Percentiles rank a stretch among this genome's conserved stretches.
Conservation (phyloP, 2,797 vertebrate species). For the Jordanella pulchra region DNA sequence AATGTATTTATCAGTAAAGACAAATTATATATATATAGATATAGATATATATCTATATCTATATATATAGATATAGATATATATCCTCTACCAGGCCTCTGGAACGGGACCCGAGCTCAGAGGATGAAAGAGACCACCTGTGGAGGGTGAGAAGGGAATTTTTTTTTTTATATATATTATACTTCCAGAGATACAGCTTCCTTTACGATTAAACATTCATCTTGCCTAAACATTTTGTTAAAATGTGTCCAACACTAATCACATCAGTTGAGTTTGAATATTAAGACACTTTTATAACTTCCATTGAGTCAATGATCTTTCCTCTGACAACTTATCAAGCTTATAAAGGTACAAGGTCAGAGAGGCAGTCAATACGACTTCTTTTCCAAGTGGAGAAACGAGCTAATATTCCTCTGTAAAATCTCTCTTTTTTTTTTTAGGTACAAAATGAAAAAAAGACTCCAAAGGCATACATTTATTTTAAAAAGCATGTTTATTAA, state of each 20-base stretch:
- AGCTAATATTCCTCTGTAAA: not conserved
- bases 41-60: no score
- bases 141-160: no score
- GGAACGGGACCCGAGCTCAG: no score
- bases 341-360: not conserved
- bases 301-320: not conserved
- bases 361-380: not conserved
- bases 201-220: not conserved
- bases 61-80: no score
- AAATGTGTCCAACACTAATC: not conserved
- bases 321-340: slow-evolving; percentile 1
- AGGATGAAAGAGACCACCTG: no score
- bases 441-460: not conserved
- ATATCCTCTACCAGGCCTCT: no score
- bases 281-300: not conserved
- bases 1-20: no score
- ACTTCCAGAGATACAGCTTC: not conserved
- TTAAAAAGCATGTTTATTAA: slow-evolving; percentile 71
- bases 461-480: slow-evolving; percentile 16
- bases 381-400: not conserved
- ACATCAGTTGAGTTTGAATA: not conserved
- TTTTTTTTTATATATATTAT: not conserved
- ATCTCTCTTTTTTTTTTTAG: no score
- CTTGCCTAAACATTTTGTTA: not conserved
- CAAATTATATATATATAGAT: no score